These are phyloP conservation scores for Nothocercus julius DNA, from an alignment of 2,113 vertebrate species.

Conservation along the genomic window DNA sequence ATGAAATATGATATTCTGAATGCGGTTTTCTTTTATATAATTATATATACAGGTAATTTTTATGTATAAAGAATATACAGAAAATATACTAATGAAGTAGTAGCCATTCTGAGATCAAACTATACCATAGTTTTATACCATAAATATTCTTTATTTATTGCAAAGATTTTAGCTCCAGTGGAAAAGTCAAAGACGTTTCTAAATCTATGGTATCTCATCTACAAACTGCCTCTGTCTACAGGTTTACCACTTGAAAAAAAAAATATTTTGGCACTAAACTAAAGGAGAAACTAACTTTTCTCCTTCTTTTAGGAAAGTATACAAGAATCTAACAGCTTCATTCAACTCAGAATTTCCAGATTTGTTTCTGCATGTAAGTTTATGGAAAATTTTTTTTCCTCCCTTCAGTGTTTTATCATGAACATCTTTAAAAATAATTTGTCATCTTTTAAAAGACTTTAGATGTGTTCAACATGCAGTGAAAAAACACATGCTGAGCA, in stretches of 20 bases:
- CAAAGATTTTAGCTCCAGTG: neutral
- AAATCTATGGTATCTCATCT: neutral
- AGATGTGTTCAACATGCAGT: neutral
- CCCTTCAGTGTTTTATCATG: neutral
- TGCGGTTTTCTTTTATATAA: too few relatives aligned
- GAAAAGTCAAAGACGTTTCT: neutral
- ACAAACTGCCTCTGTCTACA: accelerated
- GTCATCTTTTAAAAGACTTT: neutral
- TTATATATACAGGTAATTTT: too few relatives aligned
- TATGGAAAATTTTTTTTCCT: neutral
- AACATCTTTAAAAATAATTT: neutral
- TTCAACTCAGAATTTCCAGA: neutral
- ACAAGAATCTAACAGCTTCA: neutral
- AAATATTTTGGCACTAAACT: neutral
- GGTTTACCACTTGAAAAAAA: neutral
- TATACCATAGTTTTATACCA: too few relatives aligned
- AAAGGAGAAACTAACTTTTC: neutral
- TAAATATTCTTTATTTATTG: neutral
- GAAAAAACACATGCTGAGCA: neutral
- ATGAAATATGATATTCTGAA: neutral
- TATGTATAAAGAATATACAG: too few relatives aligned
- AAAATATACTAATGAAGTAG: too few relatives aligned
- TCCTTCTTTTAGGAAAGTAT: neutral
- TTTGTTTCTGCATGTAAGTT: neutral
- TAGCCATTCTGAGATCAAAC: too few relatives aligned